Base-by-base conservation (phyloP, 1,140 invertebrate genomes). In the Homalodisca vitripennis region DNA sequence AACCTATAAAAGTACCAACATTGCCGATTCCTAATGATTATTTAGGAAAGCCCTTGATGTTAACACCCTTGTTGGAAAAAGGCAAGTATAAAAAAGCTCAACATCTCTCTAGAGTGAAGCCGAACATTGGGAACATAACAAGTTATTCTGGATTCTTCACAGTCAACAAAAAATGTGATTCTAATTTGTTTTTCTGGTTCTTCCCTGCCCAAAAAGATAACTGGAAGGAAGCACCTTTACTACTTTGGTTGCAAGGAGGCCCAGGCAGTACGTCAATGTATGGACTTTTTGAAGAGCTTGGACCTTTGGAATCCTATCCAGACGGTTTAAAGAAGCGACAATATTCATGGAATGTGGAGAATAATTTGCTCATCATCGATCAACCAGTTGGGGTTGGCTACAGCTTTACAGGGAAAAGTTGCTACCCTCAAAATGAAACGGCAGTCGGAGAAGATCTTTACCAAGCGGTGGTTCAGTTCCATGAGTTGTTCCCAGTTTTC, bases 171-270 rank as follows among this genome's bases (percentile, higher is more conserved):
- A 29, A 46, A 30, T 91, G 83, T 76, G 51, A 55, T 41, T 66
- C 60, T 10, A 90, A 92, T 78, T 77, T 89, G 70, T 92, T 89
- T 77, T 92, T 92, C 78, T 92, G 90, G 90, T 92, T 87, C 77
- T 92, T 92, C 74, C 88, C 88, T 27, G 81, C 88, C 0, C 34
- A 41, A 17, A 80, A 84, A 73, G 79, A 73, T 2, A 76, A 79
- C 63, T 75, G 75, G 60, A 76, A 76, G 41, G 77, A 77, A 34
- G 83, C 84, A 3, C 90, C 91, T 6, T 82, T 92, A 3, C 70
- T 91, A 3, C 74, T 92, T n/a, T 92, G 90, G 90, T 80, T 92
- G 13, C 89, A 92, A 81, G 91, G 90, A 41, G 86, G 91, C 0
- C 91, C 90, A 1, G 91, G 91, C 1, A 81, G 84, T 0, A 80